A percentile compares a stretch with the other conserved stretches of the same genome.
phyloP scores from a whole-genome alignment of 2,797 vertebrate species.

The Bradypus variegatus region DNA sequence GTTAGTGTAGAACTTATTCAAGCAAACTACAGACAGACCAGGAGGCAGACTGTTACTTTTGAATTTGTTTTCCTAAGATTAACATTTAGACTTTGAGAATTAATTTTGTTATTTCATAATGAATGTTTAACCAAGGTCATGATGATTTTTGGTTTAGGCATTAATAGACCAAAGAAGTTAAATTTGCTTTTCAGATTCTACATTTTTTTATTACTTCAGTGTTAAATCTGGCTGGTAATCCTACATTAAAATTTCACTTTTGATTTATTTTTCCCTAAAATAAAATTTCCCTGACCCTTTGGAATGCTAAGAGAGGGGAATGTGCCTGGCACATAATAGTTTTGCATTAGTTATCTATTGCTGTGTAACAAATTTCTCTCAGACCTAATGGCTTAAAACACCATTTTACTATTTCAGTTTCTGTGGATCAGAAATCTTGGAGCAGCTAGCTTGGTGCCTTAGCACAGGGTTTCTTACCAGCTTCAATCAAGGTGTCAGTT shows the following conservation, averaged over 20 bases:
- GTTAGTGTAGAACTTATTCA: background rate
- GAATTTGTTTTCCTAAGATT: conserved; percentile 14
- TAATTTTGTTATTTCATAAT: conserved; percentile 29
- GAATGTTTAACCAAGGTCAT: background rate
- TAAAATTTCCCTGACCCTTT: background rate
- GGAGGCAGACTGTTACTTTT: conserved; percentile 5
- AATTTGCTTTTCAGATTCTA: conserved; percentile 30
- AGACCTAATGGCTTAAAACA: background rate
- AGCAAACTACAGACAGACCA: background rate
- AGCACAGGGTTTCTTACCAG: background rate
- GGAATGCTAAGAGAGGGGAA: background rate
- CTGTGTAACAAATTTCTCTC: background rate
- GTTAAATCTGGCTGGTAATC: background rate
- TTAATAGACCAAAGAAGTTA: conserved; percentile 4
- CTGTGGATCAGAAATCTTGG: background rate
- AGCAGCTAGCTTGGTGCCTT: background rate
- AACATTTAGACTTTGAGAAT: conserved; percentile 21
- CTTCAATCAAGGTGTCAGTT: background rate
- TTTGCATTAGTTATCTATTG: conserved; percentile 6
- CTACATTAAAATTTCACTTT: conserved; percentile 15
- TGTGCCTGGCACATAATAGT: background rate
- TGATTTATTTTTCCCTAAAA: background rate
- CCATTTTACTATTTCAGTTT: background rate
- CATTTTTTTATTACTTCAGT: background rate
- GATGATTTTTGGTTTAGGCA: background rate